A percentile compares a stretch with the other conserved stretches of the same genome.
phyloP scores from a whole-genome alignment of 2,113 vertebrate species.

The Syngnathoides biaculeatus region DNA sequence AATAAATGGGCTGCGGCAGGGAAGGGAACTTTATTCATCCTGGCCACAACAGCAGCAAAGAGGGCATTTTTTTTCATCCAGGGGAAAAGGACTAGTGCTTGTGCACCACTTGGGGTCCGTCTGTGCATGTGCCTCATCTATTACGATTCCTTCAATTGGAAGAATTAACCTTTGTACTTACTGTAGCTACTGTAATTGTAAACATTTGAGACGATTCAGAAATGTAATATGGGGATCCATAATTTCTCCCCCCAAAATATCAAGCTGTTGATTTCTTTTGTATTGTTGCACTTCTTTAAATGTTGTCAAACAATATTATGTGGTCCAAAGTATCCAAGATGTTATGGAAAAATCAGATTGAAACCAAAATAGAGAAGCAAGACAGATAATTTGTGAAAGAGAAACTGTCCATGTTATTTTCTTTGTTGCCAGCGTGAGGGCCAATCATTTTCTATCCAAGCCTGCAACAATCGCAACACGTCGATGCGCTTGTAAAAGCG shows the following conservation, averaged over 20 bases:
- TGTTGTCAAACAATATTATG: no score
- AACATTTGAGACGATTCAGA: not conserved
- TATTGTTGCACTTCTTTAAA: not conserved
- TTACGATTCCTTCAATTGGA: no score
- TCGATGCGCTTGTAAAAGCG: slow-evolving; percentile 89
- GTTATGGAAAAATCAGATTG: not conserved
- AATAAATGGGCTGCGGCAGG: no score
- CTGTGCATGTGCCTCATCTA: no score
- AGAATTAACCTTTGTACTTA: no score
- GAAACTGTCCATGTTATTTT: slow-evolving; percentile 48
- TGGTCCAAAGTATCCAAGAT: no score
- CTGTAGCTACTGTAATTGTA: not conserved
- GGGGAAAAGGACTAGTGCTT: no score
- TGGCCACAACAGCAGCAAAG: no score
- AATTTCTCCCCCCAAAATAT: not conserved
- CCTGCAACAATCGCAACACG: slow-evolving; percentile 86
- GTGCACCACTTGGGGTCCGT: no score
- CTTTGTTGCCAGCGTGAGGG: slow-evolving; percentile 79
- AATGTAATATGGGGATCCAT: not conserved
- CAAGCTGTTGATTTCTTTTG: not conserved
- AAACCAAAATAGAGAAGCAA: not conserved
- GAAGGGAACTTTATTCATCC: no score
- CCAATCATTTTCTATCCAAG: slow-evolving; percentile 94
- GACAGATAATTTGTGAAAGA: slow-evolving; percentile 3
- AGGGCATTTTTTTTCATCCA: no score